Base-by-base conservation (phyloP, 1,140 invertebrate genomes). In the Drosophila pruinosa region DNA sequence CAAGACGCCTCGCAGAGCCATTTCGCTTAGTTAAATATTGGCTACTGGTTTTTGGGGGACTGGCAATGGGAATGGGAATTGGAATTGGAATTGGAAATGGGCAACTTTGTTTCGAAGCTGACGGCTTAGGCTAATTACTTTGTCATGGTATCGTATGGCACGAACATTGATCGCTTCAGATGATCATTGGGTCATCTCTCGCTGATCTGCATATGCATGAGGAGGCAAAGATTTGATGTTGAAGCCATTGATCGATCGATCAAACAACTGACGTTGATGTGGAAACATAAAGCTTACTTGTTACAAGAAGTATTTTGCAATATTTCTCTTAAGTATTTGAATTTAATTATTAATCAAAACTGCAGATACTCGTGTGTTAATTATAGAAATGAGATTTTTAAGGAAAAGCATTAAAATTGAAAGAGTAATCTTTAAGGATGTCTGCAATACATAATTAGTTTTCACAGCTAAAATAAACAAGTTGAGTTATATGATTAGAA, bases 41-140 rank as follows among this genome's bases (percentile, higher is more conserved):
- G 79, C 79, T 83, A 85, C 79, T 83, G 80, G 80, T 82, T 72
- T 58, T 58, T 6, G 6, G 10, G 17, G 10, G n/a, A 58, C 14
- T 36, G 1, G 8, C 3, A 26, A 22, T 36, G 19, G 43, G n/a
- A 36, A 15, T 22, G 10, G n/a, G 6, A 31, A 3, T 8, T 14
- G 26, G 28, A 31, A 15, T 12, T 53, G 3, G 4, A 36, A 57
- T 57, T 26, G 22, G 12, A 24, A 17, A n/a, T n/a, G n/a, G n/a
- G n/a, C n/a, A n/a, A n/a, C n/a, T n/a, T n/a, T n/a, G n/a, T n/a
- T 39, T 17, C 2, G 24, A 21, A 54, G 15, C 17, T 34, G 19
- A 45, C 19, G 38, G 21, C 17, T 56, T 15, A 24, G 17, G 24
- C 39, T 48, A 70, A 63, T 63, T 56, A 56, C 41, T 64, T 14